Base-by-base conservation (phyloP, 2,888 invertebrate genomes). In the Melinopterus prodromus region DNA sequence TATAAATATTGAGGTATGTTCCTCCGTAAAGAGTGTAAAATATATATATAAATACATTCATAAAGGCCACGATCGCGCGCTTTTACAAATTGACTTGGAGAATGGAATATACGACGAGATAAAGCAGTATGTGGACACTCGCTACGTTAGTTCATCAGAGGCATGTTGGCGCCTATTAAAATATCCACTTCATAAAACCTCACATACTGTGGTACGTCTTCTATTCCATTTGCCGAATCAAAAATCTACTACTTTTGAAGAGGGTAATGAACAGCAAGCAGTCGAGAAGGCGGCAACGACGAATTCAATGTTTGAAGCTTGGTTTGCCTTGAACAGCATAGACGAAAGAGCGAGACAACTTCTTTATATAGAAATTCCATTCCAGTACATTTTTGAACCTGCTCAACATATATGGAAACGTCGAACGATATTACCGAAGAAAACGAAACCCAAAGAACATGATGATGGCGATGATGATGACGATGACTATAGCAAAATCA, bases 1-100 rank as follows among this genome's bases (percentile, higher is more conserved):
- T 78, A 85, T 86, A 6, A 87, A 86, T 80, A 85, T 86, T 53
- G 84, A 86, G 82, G 78, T 85, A 37, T 77, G 77, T 35, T n/a
- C 53, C 26, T 84, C 83, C 35, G 78, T 85, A 0, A 82, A 76
- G 80, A 83, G 81, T 84, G 86, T 86, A 75, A 85, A 83, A 53
- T 53, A 26, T 26, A 26, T 53, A 9, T 53, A 9, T 53, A 53
- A 53, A 53, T 53, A 53, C 12, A 53, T 53, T 53, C 53, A 53
- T 53, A 53, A 53, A 53, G 53, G 53, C 53, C 53, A 53, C 53
- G 1, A 77, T 53, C 7, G 53, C 12, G 53, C 53, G 53, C 53
- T 53, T 53, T 53, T 26, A 26, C 53, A 53, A 53, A 53, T 53
- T 53, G 26, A 26, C 26, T 26, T 26, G 26, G 26, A 26, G 26